Percentiles rank a stretch among this genome's conserved stretches.
Evolutionary conservation across 2,888 invertebrate genomes (phyloP).

Genomic region (Lysandra coridon): DNA sequence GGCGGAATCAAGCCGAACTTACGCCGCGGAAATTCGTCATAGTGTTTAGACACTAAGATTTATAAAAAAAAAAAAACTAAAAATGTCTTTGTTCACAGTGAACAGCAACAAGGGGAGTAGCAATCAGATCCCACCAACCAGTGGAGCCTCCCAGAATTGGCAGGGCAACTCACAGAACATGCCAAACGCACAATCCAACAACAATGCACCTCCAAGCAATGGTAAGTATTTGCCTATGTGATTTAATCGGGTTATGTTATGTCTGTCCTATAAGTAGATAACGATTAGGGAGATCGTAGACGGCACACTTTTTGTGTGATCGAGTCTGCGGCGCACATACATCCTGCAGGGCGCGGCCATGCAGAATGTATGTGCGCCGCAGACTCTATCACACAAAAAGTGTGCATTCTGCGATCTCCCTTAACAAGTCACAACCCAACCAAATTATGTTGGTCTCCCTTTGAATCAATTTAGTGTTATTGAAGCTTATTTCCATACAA

Average conservation of each 20-base stretch:
- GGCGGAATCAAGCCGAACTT: too few relatives aligned
- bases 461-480: not conserved
- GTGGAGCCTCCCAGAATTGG: constrained; percentile 69
- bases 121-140: constrained; percentile 71
- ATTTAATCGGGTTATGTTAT: not conserved
- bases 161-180: constrained; percentile 70
- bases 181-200: constrained; percentile 74
- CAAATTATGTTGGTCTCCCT: not conserved
- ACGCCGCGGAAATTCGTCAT: too few relatives aligned
- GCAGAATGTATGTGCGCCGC: too few relatives aligned
- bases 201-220: constrained; percentile 71
- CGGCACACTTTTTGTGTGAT: too few relatives aligned
- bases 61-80: constrained; percentile 36
- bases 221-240: constrained; percentile 50
- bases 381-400: too few relatives aligned
- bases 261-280: too few relatives aligned
- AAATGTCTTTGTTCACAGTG: constrained; percentile 52
- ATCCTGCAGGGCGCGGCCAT: too few relatives aligned
- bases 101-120: constrained; percentile 75
- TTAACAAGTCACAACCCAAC: too few relatives aligned
- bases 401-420: too few relatives aligned
- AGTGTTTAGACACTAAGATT: not conserved
- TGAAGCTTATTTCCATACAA: not conserved
- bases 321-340: too few relatives aligned
- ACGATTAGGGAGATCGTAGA: too few relatives aligned